phyloP scores from a whole-genome alignment of 2,797 vertebrate genomes.

The Pristis pectinata region DNA sequence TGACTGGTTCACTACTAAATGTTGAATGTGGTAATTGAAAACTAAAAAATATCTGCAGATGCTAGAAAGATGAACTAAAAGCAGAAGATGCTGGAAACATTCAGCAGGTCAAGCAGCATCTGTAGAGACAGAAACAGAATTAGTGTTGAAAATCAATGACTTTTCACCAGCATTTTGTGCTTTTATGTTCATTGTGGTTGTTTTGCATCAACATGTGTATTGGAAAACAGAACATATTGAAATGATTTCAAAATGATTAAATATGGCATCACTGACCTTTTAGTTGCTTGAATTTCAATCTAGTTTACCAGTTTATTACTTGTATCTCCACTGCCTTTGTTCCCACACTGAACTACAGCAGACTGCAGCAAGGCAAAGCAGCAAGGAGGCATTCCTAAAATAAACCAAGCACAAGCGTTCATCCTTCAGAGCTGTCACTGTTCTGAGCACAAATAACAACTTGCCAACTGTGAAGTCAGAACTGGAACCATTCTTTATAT shows the following conservation, averaged over 20 bases:
- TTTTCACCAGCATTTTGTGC: no score
- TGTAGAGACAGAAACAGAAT: no score
- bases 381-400: conserved; percentile 33
- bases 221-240: neutral
- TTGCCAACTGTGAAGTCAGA: conserved; percentile 29
- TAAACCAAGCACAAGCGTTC: neutral
- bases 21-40: neutral
- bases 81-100: no score
- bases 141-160: no score
- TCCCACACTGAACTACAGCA: neutral
- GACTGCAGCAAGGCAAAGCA: conserved; percentile 3
- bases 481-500: neutral
- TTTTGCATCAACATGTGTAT: neutral
- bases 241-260: neutral
- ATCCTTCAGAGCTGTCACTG: conserved; percentile 25
- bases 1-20: neutral
- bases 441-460: conserved; percentile 5
- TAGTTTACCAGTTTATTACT: neutral
- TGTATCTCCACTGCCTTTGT: neutral
- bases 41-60: no score
- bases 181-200: no score
- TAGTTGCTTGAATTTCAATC: neutral
- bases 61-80: no score
- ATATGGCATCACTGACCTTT: no score
- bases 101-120: no score